A percentile compares a stretch with the other conserved stretches of the same genome.
phyloP scores from a whole-genome alignment of 2,113 vertebrate genomes.

The Crotalus viridis region DNA sequence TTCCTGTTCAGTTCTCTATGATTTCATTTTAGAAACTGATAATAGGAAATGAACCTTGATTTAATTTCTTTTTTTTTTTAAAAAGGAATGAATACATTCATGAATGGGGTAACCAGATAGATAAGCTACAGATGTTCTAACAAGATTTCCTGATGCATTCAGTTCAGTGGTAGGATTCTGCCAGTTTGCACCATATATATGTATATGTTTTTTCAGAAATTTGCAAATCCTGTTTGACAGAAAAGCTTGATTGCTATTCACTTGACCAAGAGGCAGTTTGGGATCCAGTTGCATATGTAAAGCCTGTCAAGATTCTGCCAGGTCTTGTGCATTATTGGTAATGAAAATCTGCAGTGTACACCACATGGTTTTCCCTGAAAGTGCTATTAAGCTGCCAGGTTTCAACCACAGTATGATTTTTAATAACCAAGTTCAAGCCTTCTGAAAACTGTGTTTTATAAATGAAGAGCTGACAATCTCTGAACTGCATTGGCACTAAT shows the following conservation, averaged over 20 bases:
- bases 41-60: neutral
- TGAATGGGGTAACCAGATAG: neutral
- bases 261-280: neutral
- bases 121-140: neutral
- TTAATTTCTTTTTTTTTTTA: neutral
- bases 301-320: conserved; percentile 42
- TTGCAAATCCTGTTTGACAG: fast-evolving
- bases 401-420: conserved; percentile 36
- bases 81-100: neutral
- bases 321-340: conserved; percentile 45
- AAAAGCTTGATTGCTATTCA: neutral
- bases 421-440: conserved; percentile 40
- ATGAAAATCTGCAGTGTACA: conserved; percentile 21
- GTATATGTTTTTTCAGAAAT: neutral
- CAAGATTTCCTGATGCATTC: neutral
- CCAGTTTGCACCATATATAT: neutral
- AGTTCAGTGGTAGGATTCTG: too few species aligned
- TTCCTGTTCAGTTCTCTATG: neutral
- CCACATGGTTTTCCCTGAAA: conserved; percentile 38
- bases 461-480: conserved; percentile 42
- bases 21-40: neutral
- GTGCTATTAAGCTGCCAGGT: conserved; percentile 34
- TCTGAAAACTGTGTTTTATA: conserved; percentile 43
- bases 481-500: conserved; percentile 35
- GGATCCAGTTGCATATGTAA: neutral